A percentile compares a stretch with the other conserved stretches of the same genome.
Conservation (phyloP, 2,113 vertebrate genomes). For the Gorsachius goisagi region DNA sequence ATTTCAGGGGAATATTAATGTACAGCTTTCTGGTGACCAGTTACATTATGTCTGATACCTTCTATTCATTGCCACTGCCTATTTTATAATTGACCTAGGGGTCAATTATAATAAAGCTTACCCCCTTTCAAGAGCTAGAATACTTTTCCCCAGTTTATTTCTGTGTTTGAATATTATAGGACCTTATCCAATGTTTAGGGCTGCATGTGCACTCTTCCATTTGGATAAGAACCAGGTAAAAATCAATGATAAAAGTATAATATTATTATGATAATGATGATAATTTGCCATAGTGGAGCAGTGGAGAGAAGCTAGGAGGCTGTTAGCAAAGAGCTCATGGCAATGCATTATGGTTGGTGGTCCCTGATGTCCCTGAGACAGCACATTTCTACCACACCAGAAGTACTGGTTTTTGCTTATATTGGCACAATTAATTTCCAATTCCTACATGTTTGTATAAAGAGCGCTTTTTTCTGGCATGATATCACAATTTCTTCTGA, state of each 20-base stretch:
- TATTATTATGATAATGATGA: neutral
- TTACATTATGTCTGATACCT: neutral
- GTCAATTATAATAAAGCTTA: neutral
- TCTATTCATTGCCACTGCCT: neutral
- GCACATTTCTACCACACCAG: neutral
- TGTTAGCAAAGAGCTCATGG: neutral
- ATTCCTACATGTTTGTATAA: neutral
- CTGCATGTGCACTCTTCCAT: accelerated
- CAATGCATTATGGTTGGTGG: neutral
- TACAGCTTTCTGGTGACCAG: neutral
- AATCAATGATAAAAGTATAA: neutral
- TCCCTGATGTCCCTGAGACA: neutral
- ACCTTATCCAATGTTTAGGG: neutral
- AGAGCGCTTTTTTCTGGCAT: neutral
- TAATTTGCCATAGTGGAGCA: neutral
- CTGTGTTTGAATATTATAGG: neutral
- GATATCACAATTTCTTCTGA: neutral
- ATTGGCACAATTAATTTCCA: neutral
- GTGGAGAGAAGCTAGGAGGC: neutral
- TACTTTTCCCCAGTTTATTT: neutral
- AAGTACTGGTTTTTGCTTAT: neutral
- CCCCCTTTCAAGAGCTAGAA: neutral
- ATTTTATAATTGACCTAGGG: neutral
- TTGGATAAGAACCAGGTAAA: neutral
- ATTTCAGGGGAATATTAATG: neutral